These are phyloP conservation scores for Unio delphinus DNA, from an alignment of 2,888 invertebrate genomes.

Conservation along the genomic window DNA sequence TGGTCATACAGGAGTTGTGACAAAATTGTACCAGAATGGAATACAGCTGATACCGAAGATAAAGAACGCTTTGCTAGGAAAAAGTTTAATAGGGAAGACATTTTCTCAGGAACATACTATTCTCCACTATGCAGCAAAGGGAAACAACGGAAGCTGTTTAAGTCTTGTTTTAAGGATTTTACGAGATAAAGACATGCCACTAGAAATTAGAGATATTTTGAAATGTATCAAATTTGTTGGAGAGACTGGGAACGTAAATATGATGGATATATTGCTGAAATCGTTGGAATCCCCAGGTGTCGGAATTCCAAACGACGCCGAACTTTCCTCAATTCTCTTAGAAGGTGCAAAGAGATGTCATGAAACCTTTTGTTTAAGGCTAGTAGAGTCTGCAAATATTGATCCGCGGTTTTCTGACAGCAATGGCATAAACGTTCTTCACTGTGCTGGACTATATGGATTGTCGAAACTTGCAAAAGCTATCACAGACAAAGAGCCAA, in stretches of 20 bases:
- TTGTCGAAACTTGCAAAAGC: slow-evolving; percentile 11
- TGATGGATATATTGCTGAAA: not conserved
- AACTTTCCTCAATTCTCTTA: not conserved
- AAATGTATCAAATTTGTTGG: slow-evolving; percentile 3
- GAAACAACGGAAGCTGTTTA: no score
- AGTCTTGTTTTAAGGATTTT: no score
- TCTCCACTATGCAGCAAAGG: no score
- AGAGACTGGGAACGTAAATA: not conserved
- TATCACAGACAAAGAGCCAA: slow-evolving; percentile 9
- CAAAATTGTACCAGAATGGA: no score
- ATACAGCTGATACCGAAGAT: no score
- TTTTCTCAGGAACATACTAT: no score
- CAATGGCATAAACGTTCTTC: slow-evolving; percentile 17
- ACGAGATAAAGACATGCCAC: no score
- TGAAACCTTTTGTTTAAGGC: slow-evolving; percentile 12
- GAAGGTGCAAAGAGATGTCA: slow-evolving; percentile 7
- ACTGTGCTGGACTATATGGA: slow-evolving; percentile 27
- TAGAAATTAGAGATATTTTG: not conserved
- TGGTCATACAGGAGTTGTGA: no score
- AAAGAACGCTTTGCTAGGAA: no score
- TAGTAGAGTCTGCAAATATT: slow-evolving; percentile 9
- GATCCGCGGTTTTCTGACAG: slow-evolving; percentile 11
- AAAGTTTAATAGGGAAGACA: no score
- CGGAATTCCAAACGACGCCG: not conserved
- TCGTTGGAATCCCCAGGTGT: not conserved